These are phyloP conservation scores for Cactoblastis cactorum DNA, from an alignment of 2,888 invertebrate species.

Conservation along the genomic window DNA sequence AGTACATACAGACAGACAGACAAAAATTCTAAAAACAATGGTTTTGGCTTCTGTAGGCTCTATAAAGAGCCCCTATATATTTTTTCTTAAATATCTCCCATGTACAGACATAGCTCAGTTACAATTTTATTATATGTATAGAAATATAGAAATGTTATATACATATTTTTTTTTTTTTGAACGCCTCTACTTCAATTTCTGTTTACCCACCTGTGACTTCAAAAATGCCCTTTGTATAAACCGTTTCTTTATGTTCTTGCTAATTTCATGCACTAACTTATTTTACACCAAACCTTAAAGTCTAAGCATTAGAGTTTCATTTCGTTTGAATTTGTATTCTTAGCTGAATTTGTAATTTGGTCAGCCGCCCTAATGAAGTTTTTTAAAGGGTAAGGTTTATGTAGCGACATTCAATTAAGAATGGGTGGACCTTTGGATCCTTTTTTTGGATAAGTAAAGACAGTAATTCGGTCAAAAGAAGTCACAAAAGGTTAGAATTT, in stretches of 20 bases:
- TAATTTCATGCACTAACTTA: conserved; percentile 14
- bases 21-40: too few relatives aligned
- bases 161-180: neutral
- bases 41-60: too few relatives aligned
- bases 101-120: too few relatives aligned
- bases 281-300: conserved; percentile 18
- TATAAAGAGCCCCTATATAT: too few relatives aligned
- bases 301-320: conserved; percentile 22
- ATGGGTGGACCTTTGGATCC: conserved; percentile 22
- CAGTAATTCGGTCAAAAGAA: neutral
- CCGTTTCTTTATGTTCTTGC: conserved; percentile 50
- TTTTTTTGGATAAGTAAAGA: neutral
- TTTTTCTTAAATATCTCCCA: too few relatives aligned
- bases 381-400: conserved; percentile 54
- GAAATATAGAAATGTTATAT: too few relatives aligned
- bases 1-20: too few relatives aligned
- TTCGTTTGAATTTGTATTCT: conserved; percentile 20
- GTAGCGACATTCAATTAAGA: conserved; percentile 61
- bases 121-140: too few relatives aligned
- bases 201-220: conserved; percentile 59
- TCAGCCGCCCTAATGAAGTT: conserved; percentile 61
- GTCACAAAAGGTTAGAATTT: neutral
- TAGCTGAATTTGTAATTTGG: conserved; percentile 27
- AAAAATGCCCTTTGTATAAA: conserved; percentile 57
- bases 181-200: conserved; percentile 38